A percentile compares a stretch with the other conserved stretches of the same genome.
These are phyloP conservation scores for Tichodroma muraria DNA, from an alignment of 2,113 vertebrate species.

Conservation along the genomic window DNA sequence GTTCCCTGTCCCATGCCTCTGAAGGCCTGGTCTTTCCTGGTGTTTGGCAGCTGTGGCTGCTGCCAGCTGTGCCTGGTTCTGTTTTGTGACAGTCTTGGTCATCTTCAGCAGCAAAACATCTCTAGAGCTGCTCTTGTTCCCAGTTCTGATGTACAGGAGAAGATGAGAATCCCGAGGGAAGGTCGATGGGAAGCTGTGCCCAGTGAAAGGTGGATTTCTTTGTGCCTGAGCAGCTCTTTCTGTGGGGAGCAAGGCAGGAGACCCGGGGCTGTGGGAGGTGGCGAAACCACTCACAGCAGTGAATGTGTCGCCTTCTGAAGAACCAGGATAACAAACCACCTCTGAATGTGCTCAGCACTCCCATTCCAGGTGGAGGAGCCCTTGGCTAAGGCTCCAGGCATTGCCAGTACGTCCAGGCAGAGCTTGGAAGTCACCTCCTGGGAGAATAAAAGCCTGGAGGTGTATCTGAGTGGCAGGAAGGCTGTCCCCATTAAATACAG, in stretches of 20 bases:
- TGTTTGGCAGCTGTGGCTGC: not conserved
- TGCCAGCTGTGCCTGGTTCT: not conserved
- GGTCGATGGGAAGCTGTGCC: not conserved
- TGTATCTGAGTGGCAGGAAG: not conserved
- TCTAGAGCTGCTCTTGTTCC: not conserved
- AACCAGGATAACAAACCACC: not conserved
- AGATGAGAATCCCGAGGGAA: not conserved
- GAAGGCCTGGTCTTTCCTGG: fast-evolving
- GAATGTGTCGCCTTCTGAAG: not conserved
- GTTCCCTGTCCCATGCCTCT: not conserved
- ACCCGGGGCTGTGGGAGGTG: fast-evolving
- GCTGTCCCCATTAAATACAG: not conserved
- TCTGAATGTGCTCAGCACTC: not conserved
- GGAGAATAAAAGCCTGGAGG: not conserved
- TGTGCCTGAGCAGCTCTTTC: not conserved
- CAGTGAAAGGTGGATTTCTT: not conserved
- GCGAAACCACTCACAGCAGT: not conserved
- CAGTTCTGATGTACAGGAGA: not conserved
- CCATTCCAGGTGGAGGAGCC: not conserved
- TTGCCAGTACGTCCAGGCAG: too few species aligned
- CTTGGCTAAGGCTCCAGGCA: not conserved
- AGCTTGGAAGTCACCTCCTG: not conserved
- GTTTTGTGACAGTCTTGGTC: not conserved
- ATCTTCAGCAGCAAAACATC: not conserved
- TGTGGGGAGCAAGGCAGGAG: not conserved